Evolutionary conservation across 37 sponge, comb jelly and placozoan genomes (phyloP), one percentile per base, ranked within the genome.

Genomic region (Theonella swinhoei): DNA sequence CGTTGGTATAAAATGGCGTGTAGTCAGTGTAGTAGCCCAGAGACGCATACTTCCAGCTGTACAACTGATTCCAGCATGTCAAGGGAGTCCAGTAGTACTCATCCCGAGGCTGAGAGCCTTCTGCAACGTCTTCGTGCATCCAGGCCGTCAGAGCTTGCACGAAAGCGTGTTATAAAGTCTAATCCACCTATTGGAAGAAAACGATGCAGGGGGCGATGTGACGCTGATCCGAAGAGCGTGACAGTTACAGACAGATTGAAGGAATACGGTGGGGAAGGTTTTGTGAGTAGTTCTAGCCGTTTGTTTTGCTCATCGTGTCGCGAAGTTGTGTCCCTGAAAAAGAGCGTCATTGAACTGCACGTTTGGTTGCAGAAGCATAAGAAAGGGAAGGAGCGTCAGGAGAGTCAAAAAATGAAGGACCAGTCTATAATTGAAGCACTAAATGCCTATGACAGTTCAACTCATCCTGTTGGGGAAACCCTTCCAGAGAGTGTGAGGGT

Each of bases 391-490:
- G 54, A 77, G 39, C 60, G 79, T 11, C 37, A 34, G 20, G 39
- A 36, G 74, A 42, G 11, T 24, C 29, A 23, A 77, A 75, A n/a
- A n/a, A n/a, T n/a, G n/a, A n/a, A n/a, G n/a, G n/a, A n/a, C n/a
- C n/a, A n/a, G n/a, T n/a, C n/a, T 28, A 75, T 84, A 25, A 69
- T 39, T n/a, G 9, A 64, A 42, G 72, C 72, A 23, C 38, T 87
- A n/a, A 23, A 80, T 28, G 28, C 2, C 4, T 80, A 77, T 39
- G 58, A 87, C 41, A n/a, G 39, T 3, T 29, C 36, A 24, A 26
- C 24, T 25, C 80, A 87, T 42, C 80, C 61, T 38, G 68, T 62
- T 39, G 87, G 80, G 29, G 87, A 87, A 68, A 79, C 36, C 19
- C 75, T 80, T 17, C 75, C 75, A n/a, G 30, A 37, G 77, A 75